A percentile compares a stretch with the other conserved stretches of the same genome.
Evolutionary conservation across 2,113 vertebrate genomes (phyloP).

Genomic region (Pteropus alecto): DNA sequence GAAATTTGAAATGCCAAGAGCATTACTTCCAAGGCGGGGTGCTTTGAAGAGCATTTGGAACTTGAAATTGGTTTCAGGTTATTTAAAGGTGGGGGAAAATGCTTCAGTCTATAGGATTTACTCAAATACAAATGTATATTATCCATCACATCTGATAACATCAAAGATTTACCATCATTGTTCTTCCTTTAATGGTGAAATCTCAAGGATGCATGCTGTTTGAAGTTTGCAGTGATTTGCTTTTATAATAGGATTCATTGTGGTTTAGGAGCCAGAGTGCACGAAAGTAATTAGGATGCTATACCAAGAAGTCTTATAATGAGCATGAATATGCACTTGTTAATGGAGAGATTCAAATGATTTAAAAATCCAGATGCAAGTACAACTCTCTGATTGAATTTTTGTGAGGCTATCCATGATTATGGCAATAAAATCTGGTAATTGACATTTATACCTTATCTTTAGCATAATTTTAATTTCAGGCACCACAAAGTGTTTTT

Average conservation of each 20-base stretch:
- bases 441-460: not conserved
- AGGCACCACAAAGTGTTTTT: not conserved
- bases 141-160: constrained; percentile 69
- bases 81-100: constrained; percentile 45
- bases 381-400: not conserved
- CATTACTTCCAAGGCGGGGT: constrained; percentile 46
- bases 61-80: constrained; percentile 68
- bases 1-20: constrained; percentile 66
- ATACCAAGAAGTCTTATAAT: constrained; percentile 60
- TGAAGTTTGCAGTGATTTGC: constrained; percentile 76
- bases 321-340: not conserved
- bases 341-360: constrained; percentile 64
- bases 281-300: constrained; percentile 69
- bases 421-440: not conserved
- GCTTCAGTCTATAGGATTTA: constrained; percentile 46
- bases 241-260: constrained; percentile 77
- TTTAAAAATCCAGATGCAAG: constrained; percentile 67
- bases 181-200: constrained; percentile 69
- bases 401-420: constrained; percentile 1
- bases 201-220: constrained; percentile 71
- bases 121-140: constrained; percentile 69
- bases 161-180: constrained; percentile 72
- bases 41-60: constrained; percentile 77
- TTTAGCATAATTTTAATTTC: constrained; percentile 35
- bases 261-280: constrained; percentile 70